A percentile compares a stretch with the other conserved stretches of the same genome.
phyloP scores from a whole-genome alignment of 2,113 vertebrate species.

The Apaloderma vittatum region DNA sequence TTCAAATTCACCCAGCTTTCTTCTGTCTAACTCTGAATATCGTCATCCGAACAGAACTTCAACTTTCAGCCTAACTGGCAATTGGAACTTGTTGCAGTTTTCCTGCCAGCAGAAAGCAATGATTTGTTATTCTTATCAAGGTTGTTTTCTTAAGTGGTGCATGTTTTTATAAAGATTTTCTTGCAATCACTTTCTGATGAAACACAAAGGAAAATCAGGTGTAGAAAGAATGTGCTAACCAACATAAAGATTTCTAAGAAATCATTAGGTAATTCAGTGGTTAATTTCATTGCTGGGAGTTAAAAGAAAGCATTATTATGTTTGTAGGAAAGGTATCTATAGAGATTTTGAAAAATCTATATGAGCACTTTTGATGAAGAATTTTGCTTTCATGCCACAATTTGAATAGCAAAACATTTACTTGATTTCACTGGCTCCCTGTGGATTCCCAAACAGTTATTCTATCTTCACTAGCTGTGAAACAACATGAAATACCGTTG shows the following conservation, averaged over 20 bases:
- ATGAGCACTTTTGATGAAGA: neutral
- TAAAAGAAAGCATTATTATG: neutral
- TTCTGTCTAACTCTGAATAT: neutral
- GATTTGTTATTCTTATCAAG: neutral
- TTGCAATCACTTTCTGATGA: neutral
- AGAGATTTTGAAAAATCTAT: constrained; percentile 29
- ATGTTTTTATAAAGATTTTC: neutral
- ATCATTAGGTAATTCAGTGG: neutral
- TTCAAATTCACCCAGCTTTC: neutral
- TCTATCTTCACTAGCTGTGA: constrained; percentile 39
- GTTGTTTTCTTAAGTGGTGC: neutral
- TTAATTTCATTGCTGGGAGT: neutral
- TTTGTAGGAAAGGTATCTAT: constrained; percentile 19
- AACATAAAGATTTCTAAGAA: neutral
- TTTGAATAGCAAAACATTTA: constrained; percentile 52
- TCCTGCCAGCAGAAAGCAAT: neutral
- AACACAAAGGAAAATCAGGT: neutral
- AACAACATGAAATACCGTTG: constrained; percentile 20
- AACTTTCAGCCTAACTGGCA: neutral
- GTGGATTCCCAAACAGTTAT: constrained; percentile 51
- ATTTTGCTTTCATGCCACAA: neutral
- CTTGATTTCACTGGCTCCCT: constrained; percentile 35
- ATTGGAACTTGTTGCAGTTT: neutral
- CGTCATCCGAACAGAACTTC: neutral
- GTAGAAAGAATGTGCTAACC: neutral